These are phyloP conservation scores for Lysandra bellargus DNA, from an alignment of 2,888 invertebrate species.

Conservation along the genomic window DNA sequence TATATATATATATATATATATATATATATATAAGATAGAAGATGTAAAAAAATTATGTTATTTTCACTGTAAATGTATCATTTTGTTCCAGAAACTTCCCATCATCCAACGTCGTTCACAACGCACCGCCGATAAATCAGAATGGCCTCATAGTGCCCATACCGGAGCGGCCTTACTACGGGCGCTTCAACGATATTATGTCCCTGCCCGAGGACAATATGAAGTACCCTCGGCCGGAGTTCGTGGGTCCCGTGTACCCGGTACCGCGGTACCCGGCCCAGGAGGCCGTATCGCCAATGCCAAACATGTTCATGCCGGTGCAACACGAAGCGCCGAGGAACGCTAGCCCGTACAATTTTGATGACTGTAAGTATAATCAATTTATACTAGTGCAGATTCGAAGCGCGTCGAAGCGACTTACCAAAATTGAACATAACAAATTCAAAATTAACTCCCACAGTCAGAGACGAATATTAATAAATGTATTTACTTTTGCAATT, in stretches of 20 bases:
- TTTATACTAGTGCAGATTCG: too few species aligned
- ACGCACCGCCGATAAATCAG: conserved; percentile 45
- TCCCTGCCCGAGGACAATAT: conserved; percentile 46
- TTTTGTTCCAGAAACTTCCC: conserved; percentile 44
- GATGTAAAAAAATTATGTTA: too few species aligned
- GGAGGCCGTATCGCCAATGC: conserved; percentile 39
- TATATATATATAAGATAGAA: too few species aligned
- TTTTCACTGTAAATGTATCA: conserved; percentile 15
- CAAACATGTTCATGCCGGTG: conserved; percentile 47
- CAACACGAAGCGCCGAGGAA: conserved; percentile 46
- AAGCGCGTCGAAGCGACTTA: too few species aligned
- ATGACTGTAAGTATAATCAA: conserved; percentile 47
- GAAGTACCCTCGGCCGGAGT: conserved; percentile 45
- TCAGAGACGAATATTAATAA: too few species aligned
- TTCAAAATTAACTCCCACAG: too few species aligned
- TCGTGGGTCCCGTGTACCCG: conserved; percentile 41
- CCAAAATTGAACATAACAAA: too few species aligned
- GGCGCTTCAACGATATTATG: conserved; percentile 42
- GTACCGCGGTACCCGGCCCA: conserved; percentile 40
- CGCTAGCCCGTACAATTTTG: conserved; percentile 48
- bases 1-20: too few species aligned
- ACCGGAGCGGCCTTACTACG: conserved; percentile 49
- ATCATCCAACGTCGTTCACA: conserved; percentile 44
- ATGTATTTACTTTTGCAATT: too few species aligned
- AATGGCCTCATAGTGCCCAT: conserved; percentile 49